Base-by-base conservation (phyloP, 2,888 invertebrate species). In the Gymnocheta viridis region DNA sequence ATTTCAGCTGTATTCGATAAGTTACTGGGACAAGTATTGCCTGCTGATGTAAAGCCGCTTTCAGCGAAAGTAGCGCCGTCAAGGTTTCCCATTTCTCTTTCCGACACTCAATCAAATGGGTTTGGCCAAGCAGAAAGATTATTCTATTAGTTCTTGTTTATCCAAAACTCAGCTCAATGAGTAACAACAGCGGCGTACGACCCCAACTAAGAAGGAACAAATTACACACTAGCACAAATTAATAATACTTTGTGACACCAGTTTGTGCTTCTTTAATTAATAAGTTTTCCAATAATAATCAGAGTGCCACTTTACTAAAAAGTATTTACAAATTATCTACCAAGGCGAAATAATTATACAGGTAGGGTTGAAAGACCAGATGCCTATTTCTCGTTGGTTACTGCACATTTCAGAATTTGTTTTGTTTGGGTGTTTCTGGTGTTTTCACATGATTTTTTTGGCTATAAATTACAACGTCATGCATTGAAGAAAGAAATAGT, bases 21-120 rank as follows among this genome's bases (percentile, higher is more conserved):
- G 44, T 4, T 41, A 27, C 58, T 73, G 32, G 74, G 54, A 44
- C 80, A 60, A 14, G 32, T 51, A 51, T 47, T 66, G 44, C 24
- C 38, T 22, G 32, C 58, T 47, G 83, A 67, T 73, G 62, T 58
- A 19, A 73, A 56, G 32, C 14, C 62, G 73, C 79, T 84, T 81
- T 77, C 85, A 62, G 81, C 76, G 35, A 86, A 87, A 62, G 86
- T 81, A 54, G 80, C 85, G 73, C 83, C 85, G 58, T 86, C 86
- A 44, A 87, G 81, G 78, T 88, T 88, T 41, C 88, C 88, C 88
- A 88, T 87, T 85, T 87, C 58, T 78, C 0, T 70, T 12, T 32
- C 17, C 62, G 64, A 38, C 54, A 64, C 14, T 22, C 3, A 62
- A 29, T 62, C 4, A 41, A 41, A 29, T 29, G 10, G 44, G 12